Evolutionary conservation across 1,140 invertebrate genomes (phyloP).

Genomic region (Venturia canescens): DNA sequence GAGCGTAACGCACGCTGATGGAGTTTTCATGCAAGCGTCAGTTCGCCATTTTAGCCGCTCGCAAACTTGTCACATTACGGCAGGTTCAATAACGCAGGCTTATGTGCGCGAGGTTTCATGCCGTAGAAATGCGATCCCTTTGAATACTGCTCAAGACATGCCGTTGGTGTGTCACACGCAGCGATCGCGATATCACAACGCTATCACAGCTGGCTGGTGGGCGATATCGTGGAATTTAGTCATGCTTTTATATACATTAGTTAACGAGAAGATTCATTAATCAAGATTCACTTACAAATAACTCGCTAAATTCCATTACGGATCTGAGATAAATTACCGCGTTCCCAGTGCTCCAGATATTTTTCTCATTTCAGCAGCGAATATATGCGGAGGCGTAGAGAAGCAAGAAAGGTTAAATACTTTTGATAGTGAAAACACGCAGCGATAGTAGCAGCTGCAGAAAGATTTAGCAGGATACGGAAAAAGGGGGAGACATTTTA

Average conservation of each 20-base stretch:
- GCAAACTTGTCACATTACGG: neutral
- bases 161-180: neutral
- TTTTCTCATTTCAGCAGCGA: neutral
- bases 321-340: no score
- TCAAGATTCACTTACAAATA: no score
- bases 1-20: neutral
- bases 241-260: no score
- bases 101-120: neutral
- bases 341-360: neutral
- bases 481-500: slow-evolving; percentile 44
- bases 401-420: neutral
- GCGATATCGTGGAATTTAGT: no score
- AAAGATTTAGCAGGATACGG: neutral
- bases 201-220: no score
- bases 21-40: neutral
- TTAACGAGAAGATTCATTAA: no score
- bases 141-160: neutral
- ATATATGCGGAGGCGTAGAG: neutral
- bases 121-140: neutral
- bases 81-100: neutral
- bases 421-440: neutral
- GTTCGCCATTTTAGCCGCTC: neutral
- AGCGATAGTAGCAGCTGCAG: neutral
- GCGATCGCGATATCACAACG: neutral
- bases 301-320: no score